Conservation (phyloP, 2,797 vertebrate species). For the Poecilia velifera region DNA sequence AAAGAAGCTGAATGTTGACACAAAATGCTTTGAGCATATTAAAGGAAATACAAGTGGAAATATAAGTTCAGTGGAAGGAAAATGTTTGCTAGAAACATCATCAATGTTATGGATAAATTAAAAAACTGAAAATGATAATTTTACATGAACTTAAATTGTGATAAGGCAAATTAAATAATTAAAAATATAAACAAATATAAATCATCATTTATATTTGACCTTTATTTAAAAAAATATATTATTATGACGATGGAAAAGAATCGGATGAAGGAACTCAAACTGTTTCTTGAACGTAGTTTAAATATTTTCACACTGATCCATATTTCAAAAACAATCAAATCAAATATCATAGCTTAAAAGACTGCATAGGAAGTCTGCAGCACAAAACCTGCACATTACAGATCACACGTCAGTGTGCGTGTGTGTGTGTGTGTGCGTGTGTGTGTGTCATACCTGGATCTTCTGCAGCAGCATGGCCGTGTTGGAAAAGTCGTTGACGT, state of each 20-base stretch:
- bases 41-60: too few species aligned
- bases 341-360: too few species aligned
- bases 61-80: not conserved
- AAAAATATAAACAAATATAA: not conserved
- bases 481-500: slow-evolving; percentile 82
- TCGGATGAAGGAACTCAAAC: not conserved
- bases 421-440: not conserved
- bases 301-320: not conserved
- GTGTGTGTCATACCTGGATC: slow-evolving; percentile 83
- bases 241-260: not conserved
- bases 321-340: too few species aligned
- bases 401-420: too few species aligned
- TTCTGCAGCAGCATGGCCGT: slow-evolving; percentile 83
- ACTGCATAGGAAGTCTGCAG: too few species aligned
- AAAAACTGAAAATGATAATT: not conserved
- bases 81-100: not conserved
- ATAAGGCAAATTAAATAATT: too few species aligned
- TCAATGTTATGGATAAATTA: not conserved
- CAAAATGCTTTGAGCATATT: not conserved
- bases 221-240: not conserved
- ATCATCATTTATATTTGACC: not conserved
- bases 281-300: not conserved
- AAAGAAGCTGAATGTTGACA: not conserved
- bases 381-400: too few species aligned
- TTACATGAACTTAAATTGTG: not conserved